phyloP scores from a whole-genome alignment of 2,797 vertebrate species.

The Poeciliopsis presidionis region DNA sequence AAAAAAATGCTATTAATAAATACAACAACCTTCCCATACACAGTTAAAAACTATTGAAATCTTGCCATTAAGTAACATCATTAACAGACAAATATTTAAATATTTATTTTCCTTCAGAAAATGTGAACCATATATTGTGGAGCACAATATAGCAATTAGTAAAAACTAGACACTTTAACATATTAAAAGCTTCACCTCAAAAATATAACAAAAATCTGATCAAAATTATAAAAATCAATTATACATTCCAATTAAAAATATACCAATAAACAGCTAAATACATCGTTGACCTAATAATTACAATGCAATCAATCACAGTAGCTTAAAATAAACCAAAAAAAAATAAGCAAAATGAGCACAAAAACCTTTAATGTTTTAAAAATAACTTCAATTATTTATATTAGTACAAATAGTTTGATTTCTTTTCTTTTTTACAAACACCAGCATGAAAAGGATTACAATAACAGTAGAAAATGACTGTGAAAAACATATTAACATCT shows the following conservation, averaged over 20 bases:
- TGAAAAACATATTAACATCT: slow-evolving; percentile 95
- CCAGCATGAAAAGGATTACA: slow-evolving; percentile 99
- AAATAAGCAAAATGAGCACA: slow-evolving; percentile 99
- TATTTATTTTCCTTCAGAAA: slow-evolving; percentile 99
- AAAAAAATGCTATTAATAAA: slow-evolving; percentile 99
- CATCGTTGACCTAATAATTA: slow-evolving; percentile 99
- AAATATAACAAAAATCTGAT: slow-evolving; percentile 99
- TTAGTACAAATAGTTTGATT: slow-evolving; percentile 99
- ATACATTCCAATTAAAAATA: slow-evolving; percentile 99
- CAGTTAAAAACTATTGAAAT: slow-evolving; percentile 99
- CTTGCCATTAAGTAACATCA: slow-evolving; percentile 99
- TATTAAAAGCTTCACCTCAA: slow-evolving; percentile 99
- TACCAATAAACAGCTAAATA: slow-evolving; percentile 99
- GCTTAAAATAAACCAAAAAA: slow-evolving; percentile 97
- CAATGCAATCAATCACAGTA: slow-evolving; percentile 99
- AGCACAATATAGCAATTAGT: slow-evolving; percentile 99
- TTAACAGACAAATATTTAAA: slow-evolving; percentile 99
- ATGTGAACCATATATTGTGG: slow-evolving; percentile 99
- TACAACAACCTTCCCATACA: slow-evolving; percentile 99
- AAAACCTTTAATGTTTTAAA: slow-evolving; percentile 99
- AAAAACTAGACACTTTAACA: slow-evolving; percentile 99
- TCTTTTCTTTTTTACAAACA: slow-evolving; percentile 99
- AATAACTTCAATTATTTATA: slow-evolving; percentile 99
- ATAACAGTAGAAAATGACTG: slow-evolving; percentile 99
- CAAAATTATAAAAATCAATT: slow-evolving; percentile 99